phyloP scores from a whole-genome alignment of 2,888 invertebrate species.

The Heliconius sara region DNA sequence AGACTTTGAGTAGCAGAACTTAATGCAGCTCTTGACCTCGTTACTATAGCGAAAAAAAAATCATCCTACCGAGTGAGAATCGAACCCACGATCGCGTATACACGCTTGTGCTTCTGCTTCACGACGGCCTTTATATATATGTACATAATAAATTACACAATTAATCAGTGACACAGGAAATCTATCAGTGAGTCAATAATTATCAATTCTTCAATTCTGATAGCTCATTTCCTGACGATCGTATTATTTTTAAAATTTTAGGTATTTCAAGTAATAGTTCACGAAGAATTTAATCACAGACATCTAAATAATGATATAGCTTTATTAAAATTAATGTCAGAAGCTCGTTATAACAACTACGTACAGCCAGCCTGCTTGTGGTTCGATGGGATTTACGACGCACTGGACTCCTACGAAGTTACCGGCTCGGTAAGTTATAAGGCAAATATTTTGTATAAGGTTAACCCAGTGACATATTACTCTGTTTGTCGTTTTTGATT shows the following conservation, averaged over 20 bases:
- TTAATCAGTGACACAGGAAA: neutral
- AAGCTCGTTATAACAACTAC: slow-evolving; percentile 48
- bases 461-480: no score
- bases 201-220: neutral
- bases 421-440: slow-evolving; percentile 31
- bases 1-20: no score
- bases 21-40: no score
- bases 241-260: slow-evolving; percentile 26
- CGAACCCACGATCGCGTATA: no score
- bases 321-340: slow-evolving; percentile 49
- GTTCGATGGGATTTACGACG: slow-evolving; percentile 39
- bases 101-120: no score
- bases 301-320: slow-evolving; percentile 52
- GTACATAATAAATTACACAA: neutral
- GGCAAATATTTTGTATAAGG: no score
- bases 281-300: slow-evolving; percentile 38
- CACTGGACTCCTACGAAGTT: slow-evolving; percentile 11
- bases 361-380: slow-evolving; percentile 55
- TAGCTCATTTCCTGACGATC: neutral
- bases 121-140: no score
- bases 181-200: neutral
- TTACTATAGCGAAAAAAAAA: no score
- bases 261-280: slow-evolving; percentile 42
- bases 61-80: no score
- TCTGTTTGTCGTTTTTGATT: neutral